Evolutionary conservation across 1,140 invertebrate genomes (phyloP), one percentile per base, ranked within the genome.

Genomic region (Steinernema khuongi): DNA sequence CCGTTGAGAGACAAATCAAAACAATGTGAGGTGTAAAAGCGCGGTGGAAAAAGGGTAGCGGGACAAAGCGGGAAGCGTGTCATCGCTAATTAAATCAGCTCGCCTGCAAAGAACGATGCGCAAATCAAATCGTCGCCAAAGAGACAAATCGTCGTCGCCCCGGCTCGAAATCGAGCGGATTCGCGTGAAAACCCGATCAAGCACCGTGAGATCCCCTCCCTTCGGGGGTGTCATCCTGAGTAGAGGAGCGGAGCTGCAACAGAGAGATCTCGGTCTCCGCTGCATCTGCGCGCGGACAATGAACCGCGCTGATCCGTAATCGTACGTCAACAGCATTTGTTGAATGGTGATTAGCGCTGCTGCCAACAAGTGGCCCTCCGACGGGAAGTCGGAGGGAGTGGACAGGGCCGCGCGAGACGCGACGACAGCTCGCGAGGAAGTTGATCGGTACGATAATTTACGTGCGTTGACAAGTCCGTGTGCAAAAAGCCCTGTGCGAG

Each of bases 351-450:
- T 60, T 60, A 60, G 50, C 50, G 36, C 36, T 41, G 50, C 50
- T 60, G 50, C 50, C 50, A 60, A 60, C 50, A 60, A 60, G 50
- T 60, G 50, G 50, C 50, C 50, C 50, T 60, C 50, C 22, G 50
- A 60, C 50, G 50, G 50, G 50, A 60, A 60, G 50, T 60, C 50
- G 50, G 7, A 60, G 50, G 7, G 50, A 60, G 50, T 60, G 50
- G 50, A 60, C 50, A 60, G 50, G 50, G 36, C 36, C 22, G 50
- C 50, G 50, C 50, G 19, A 22, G 50, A 60, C 50, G 36, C 22
- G 50, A 60, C 50, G 50, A 60, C 50, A 60, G 50, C 11, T 26
- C 50, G 50, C 26, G 50, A 60, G 50, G 50, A 60, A 60, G 50
- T 60, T 60, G 14, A 60, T 22, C 50, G 26, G 26, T 60, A 60